A percentile compares a stretch with the other conserved stretches of the same genome.
These are phyloP conservation scores for Artemia franciscana DNA, from an alignment of 1,140 invertebrate species.

Conservation along the genomic window DNA sequence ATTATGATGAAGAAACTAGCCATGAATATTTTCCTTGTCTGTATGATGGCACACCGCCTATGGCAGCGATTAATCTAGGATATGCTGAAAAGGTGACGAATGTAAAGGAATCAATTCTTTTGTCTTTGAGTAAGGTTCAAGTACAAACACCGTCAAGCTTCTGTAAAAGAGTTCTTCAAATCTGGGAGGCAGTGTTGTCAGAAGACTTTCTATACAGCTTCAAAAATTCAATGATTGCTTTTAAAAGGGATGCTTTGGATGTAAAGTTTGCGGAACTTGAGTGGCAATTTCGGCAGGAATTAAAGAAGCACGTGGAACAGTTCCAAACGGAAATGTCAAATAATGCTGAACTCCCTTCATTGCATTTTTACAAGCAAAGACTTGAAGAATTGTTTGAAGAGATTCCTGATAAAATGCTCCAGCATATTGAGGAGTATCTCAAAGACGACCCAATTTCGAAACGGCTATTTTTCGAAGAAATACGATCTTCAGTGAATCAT, in stretches of 20 bases:
- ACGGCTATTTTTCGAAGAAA: not conserved
- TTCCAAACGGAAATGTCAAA: not conserved
- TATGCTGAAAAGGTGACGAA: not conserved
- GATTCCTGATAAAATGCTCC: not conserved
- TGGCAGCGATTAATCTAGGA: not conserved
- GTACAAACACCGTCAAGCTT: not conserved
- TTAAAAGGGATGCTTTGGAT: not conserved
- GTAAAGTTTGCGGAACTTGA: not conserved
- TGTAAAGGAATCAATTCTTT: not conserved
- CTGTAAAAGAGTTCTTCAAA: not conserved
- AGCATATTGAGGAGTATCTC: not conserved
- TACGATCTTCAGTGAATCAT: not conserved
- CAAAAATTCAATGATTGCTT: not conserved
- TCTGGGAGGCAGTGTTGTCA: not conserved
- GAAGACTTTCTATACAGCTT: not conserved
- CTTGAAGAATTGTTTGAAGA: not conserved
- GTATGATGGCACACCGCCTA: not conserved
- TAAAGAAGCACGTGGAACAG: not conserved
- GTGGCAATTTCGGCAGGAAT: not conserved
- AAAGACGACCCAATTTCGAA: not conserved
- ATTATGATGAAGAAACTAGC: not conserved
- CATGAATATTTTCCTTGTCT: not conserved
- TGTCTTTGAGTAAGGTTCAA: not conserved
- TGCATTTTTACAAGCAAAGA: not conserved
- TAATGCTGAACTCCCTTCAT: not conserved